phyloP scores from a whole-genome alignment of 2,797 vertebrate genomes.

The Tokudaia tokunoshimensis region DNA sequence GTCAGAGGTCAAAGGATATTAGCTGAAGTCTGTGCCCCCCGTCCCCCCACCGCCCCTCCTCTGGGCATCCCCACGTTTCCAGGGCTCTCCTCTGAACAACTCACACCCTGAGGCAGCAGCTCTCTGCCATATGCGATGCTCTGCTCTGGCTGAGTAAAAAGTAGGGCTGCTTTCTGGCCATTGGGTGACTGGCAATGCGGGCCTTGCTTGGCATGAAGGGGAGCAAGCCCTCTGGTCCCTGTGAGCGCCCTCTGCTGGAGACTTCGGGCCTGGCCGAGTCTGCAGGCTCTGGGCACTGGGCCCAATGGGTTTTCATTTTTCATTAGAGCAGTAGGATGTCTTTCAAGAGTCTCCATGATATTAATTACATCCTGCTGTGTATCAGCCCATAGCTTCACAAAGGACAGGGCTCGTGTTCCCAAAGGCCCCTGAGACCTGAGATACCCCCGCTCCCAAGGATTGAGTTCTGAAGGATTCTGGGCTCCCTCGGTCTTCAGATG shows the following conservation, averaged over 20 bases:
- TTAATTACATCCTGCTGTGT: slow-evolving; percentile 52
- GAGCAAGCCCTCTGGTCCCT: neutral
- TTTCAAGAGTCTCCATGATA: slow-evolving; percentile 2
- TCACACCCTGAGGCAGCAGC: neutral
- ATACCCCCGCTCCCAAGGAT: neutral
- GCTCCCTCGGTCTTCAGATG: neutral
- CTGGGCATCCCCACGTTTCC: neutral
- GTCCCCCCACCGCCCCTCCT: neutral
- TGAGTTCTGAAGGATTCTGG: slow-evolving; percentile 21
- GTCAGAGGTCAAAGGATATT: neutral
- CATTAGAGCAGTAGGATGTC: slow-evolving; percentile 7
- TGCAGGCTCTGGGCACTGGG: neutral
- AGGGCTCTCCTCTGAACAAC: neutral
- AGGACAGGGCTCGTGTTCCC: neutral
- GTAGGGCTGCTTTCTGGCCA: neutral
- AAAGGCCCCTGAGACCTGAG: neutral
- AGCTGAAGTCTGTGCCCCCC: neutral
- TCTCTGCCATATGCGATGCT: neutral
- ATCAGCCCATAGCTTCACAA: slow-evolving; percentile 11
- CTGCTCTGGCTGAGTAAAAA: neutral
- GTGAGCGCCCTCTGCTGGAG: slow-evolving; percentile 63
- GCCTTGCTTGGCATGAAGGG: rapidly evolving
- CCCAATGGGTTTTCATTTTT: slow-evolving; percentile 53
- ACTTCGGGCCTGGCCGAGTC: neutral
- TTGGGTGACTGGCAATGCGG: neutral